Evolutionary conservation across 2,113 vertebrate genomes (phyloP).

Genomic region (Chinchilla lanigera): DNA sequence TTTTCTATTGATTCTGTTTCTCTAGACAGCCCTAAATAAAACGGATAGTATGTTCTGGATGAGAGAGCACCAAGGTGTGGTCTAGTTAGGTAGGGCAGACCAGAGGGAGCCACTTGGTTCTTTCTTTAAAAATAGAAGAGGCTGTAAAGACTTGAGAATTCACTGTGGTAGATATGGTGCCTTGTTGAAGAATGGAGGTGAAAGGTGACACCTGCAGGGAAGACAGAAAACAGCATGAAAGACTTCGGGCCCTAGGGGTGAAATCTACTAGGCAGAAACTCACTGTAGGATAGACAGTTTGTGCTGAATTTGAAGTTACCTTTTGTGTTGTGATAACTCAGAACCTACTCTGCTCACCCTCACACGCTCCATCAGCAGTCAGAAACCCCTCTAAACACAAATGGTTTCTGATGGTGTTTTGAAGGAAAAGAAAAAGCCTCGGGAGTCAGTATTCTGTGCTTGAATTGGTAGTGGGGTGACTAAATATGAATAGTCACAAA

Average conservation of each 20-base stretch:
- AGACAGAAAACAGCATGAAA: not conserved
- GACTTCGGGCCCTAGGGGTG: not conserved
- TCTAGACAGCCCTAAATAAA: not conserved
- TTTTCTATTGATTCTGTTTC: not conserved
- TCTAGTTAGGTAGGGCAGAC: not conserved
- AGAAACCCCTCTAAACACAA: not conserved
- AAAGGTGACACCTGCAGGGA: not conserved
- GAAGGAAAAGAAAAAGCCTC: not conserved
- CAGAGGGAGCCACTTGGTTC: not conserved
- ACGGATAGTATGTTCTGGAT: not conserved
- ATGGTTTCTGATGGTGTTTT: not conserved
- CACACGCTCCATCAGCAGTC: not conserved
- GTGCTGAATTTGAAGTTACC: not conserved
- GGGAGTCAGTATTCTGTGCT: not conserved
- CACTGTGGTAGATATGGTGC: accelerated
- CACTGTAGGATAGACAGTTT: accelerated
- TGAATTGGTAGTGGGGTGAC: not conserved
- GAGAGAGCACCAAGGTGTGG: not conserved
- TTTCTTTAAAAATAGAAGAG: not conserved
- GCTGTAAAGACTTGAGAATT: not conserved
- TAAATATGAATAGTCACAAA: not conserved
- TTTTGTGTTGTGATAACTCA: not conserved
- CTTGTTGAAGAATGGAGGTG: not conserved
- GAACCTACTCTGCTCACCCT: not conserved
- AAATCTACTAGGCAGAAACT: not conserved